These are phyloP conservation scores for Eupelmus urozonus DNA, from an alignment of 2,888 invertebrate species.

Conservation along the genomic window DNA sequence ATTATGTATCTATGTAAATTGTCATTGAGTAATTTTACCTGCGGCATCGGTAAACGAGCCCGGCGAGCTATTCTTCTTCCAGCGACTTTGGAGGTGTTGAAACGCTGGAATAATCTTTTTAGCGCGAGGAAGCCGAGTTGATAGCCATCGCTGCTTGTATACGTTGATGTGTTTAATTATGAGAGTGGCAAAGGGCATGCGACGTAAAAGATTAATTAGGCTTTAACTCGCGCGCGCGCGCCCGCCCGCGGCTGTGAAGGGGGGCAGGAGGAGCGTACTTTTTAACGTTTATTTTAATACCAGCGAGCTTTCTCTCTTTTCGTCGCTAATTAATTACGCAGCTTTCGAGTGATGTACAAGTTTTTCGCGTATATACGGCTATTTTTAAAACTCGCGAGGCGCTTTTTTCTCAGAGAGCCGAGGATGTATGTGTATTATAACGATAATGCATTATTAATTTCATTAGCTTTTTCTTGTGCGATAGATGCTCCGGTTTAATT, in stretches of 20 bases:
- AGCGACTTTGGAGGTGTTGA: constrained; percentile 36
- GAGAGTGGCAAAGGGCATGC: constrained; percentile 18
- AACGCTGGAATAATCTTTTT: constrained; percentile 26
- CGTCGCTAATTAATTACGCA: constrained; percentile 39
- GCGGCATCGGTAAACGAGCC: background rate
- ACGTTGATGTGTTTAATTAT: constrained; percentile 52
- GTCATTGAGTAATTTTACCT: constrained; percentile 57
- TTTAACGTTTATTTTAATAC: constrained; percentile 42
- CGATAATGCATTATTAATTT: no score
- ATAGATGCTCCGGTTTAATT: no score
- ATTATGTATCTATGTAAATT: constrained; percentile 56
- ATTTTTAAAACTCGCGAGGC: background rate
- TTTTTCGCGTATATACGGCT: background rate
- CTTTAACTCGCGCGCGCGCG: constrained; percentile 17
- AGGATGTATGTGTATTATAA: no score
- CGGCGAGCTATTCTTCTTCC: background rate
- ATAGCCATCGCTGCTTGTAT: constrained; percentile 46
- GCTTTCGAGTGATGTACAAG: background rate
- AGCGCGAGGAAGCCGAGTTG: constrained; percentile 3
- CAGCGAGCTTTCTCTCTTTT: constrained; percentile 10
- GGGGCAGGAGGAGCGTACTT: background rate
- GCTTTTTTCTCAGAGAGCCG: no score
- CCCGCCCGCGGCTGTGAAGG: no score
- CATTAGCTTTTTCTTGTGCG: no score
- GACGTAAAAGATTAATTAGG: constrained; percentile 50